phyloP scores from a whole-genome alignment of 2,113 vertebrate genomes.

The Aptenodytes forsteri region DNA sequence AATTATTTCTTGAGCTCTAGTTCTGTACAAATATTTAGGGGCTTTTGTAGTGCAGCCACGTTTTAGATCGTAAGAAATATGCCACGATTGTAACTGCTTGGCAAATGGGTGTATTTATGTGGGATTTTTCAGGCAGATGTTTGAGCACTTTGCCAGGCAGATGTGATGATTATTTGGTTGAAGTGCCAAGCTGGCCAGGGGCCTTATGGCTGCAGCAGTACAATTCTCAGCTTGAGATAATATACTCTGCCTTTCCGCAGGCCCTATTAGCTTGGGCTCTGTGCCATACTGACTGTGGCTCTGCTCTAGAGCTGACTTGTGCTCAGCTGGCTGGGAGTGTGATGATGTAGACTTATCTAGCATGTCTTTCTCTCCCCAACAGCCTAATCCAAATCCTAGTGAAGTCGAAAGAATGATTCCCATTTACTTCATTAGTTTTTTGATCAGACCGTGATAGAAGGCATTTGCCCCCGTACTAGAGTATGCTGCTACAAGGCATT shows the following conservation, averaged over 20 bases:
- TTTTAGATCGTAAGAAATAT: background rate
- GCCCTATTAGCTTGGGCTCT: background rate
- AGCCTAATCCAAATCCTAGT: background rate
- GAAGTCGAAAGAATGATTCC: background rate
- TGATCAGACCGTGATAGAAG: background rate
- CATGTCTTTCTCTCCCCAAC: background rate
- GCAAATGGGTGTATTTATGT: background rate
- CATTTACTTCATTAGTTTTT: background rate
- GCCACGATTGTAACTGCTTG: background rate
- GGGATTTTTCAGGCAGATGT: constrained; percentile 12
- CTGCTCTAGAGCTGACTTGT: background rate
- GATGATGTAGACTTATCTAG: background rate
- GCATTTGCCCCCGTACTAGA: background rate
- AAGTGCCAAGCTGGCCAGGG: constrained; percentile 22
- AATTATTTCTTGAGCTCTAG: constrained; percentile 27
- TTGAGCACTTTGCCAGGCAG: constrained; percentile 12
- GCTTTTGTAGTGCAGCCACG: background rate
- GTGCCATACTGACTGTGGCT: background rate
- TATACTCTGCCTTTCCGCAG: background rate
- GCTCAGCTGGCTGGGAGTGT: background rate
- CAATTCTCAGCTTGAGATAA: background rate
- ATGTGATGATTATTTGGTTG: background rate
- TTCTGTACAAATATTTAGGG: constrained; percentile 26
- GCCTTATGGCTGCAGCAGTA: background rate
- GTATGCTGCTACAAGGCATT: background rate